Evolutionary conservation across 2,113 vertebrate species (phyloP).

Genomic region (Plestiodon gilberti): DNA sequence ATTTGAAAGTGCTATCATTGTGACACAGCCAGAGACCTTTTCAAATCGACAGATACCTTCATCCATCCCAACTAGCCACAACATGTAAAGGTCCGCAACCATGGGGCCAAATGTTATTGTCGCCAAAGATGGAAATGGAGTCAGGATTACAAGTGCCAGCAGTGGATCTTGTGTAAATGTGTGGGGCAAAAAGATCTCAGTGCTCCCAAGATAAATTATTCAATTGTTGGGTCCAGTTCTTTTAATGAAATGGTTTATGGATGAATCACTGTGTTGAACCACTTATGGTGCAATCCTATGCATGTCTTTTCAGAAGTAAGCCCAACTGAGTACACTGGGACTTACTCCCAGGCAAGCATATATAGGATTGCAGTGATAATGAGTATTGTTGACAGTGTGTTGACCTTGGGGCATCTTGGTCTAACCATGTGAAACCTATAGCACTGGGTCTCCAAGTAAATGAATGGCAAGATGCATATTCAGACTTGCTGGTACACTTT

Average conservation of each 20-base stretch:
- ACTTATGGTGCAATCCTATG: not conserved
- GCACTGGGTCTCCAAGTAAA: not conserved
- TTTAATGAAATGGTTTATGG: constrained; percentile 24
- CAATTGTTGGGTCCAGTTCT: constrained; percentile 14
- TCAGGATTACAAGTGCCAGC: constrained; percentile 19
- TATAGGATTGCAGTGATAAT: no score
- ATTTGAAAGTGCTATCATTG: constrained; percentile 69
- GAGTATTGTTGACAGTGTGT: no score
- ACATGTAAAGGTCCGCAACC: constrained; percentile 60
- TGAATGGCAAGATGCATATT: not conserved
- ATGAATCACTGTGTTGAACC: not conserved
- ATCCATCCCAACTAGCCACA: constrained; percentile 63
- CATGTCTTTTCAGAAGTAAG: no score
- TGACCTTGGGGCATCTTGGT: not conserved
- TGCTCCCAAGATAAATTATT: constrained; percentile 33
- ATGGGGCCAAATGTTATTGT: constrained; percentile 53
- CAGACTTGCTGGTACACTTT: not conserved
- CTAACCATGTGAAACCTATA: not conserved
- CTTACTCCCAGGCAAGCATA: no score
- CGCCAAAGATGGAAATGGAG: constrained; percentile 11
- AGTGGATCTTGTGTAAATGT: constrained; percentile 27
- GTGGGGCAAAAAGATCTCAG: constrained; percentile 20
- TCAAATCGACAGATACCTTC: constrained; percentile 70
- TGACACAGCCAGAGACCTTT: constrained; percentile 70
- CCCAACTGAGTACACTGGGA: no score